Conservation (phyloP, 2,888 invertebrate species). For the Epinotia nisella region DNA sequence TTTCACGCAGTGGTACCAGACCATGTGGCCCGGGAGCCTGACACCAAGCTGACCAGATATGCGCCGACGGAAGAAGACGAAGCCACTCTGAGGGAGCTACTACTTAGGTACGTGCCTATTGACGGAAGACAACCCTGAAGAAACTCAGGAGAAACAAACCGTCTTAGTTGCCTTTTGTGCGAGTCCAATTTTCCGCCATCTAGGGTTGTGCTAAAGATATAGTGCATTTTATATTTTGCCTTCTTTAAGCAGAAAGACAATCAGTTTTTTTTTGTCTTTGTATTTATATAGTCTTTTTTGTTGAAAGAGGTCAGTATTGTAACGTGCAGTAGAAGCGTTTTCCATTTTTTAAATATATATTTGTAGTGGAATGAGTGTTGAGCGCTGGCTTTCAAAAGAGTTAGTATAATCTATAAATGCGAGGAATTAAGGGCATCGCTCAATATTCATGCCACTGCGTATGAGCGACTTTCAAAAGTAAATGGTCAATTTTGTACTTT, state of each 20-base stretch:
- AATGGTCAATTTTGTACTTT: slow-evolving; percentile 10
- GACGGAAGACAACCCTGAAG: slow-evolving; percentile 58
- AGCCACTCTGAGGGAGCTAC: slow-evolving; percentile 97
- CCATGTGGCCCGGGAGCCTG: slow-evolving; percentile 84
- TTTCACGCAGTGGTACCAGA: slow-evolving; percentile 83
- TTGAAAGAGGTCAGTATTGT: slow-evolving; percentile 1
- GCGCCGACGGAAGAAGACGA: slow-evolving; percentile 95
- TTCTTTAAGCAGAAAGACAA: background rate
- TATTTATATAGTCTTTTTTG: background rate
- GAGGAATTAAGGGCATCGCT: background rate
- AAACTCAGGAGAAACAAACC: slow-evolving; percentile 24
- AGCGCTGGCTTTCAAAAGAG: background rate
- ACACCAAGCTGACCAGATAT: slow-evolving; percentile 89
- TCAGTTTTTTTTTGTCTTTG: background rate
- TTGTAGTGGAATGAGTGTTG: background rate
- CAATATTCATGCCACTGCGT: background rate
- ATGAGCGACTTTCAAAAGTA: background rate
- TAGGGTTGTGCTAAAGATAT: slow-evolving; percentile 11
- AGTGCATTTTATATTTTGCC: slow-evolving; percentile 5
- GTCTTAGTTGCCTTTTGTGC: slow-evolving; percentile 29
- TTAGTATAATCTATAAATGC: background rate
- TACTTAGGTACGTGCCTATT: slow-evolving; percentile 90
- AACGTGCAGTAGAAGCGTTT: slow-evolving; percentile 13
- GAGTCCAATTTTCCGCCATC: slow-evolving; percentile 11
- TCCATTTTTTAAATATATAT: background rate